phyloP scores from a whole-genome alignment of 23 tunicate genomes.

The Trididemnum clinides region DNA sequence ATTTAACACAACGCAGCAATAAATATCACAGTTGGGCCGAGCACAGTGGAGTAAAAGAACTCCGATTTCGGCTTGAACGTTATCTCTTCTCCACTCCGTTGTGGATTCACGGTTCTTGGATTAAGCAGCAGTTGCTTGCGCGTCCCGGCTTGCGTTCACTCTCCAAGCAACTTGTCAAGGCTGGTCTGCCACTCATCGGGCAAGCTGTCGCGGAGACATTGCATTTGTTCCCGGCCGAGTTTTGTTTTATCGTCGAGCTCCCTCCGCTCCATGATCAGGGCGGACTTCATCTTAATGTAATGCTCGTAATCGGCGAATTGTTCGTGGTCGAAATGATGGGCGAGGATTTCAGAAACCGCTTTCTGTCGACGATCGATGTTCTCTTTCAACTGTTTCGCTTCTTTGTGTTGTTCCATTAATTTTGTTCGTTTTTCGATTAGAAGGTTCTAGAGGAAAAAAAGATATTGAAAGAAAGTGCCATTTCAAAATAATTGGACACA shows the following conservation, averaged over 20 bases:
- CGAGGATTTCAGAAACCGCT: slow-evolving; percentile 68
- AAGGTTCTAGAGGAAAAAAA: slow-evolving; percentile 41
- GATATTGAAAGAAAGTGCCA: too few relatives aligned
- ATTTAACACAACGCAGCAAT: too few relatives aligned
- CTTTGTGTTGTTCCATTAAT: slow-evolving; percentile 71
- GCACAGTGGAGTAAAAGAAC: too few relatives aligned
- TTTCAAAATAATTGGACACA: too few relatives aligned
- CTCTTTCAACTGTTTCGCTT: slow-evolving; percentile 75
- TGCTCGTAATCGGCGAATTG: slow-evolving; percentile 92
- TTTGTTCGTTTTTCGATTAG: slow-evolving; percentile 59
- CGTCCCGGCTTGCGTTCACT: too few relatives aligned
- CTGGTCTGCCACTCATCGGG: slow-evolving; percentile 67
- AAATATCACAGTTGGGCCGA: too few relatives aligned
- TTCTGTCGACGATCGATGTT: slow-evolving; percentile 75
- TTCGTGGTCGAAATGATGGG: slow-evolving; percentile 55
- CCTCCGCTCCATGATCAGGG: slow-evolving; percentile 78
- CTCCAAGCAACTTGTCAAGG: slow-evolving; percentile 45
- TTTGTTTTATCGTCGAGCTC: slow-evolving; percentile 79
- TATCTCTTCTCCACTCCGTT: too few relatives aligned
- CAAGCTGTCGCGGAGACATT: slow-evolving; percentile 64
- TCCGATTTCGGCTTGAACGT: too few relatives aligned
- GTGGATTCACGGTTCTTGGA: too few relatives aligned
- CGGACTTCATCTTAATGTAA: slow-evolving; percentile 90
- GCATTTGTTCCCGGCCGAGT: slow-evolving; percentile 89
- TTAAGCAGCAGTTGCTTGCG: too few relatives aligned